Conservation (phyloP, 1,140 invertebrate species). For the Bombus huntii region DNA sequence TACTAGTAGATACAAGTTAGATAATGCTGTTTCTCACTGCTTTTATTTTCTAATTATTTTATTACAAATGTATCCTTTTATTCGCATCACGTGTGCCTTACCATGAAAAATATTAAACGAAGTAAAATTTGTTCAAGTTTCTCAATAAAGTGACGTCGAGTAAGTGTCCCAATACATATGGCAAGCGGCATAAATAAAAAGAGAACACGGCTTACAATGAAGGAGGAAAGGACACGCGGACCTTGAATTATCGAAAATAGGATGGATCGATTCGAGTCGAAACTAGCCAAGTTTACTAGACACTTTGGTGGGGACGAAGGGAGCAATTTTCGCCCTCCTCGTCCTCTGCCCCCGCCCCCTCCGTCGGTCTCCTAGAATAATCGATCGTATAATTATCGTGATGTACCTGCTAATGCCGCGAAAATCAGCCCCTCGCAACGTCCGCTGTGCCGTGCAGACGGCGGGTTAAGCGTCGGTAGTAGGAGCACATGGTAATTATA, state of each 20-base stretch:
- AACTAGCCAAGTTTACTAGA: slow-evolving; percentile 63
- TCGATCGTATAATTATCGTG: slow-evolving; percentile 78
- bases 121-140: too few relatives aligned
- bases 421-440: slow-evolving; percentile 77
- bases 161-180: too few relatives aligned
- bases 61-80: too few relatives aligned
- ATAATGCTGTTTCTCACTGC: too few relatives aligned
- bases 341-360: slow-evolving; percentile 20
- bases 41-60: too few relatives aligned
- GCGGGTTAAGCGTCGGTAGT: slow-evolving; percentile 76
- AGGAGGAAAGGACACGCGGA: slow-evolving; percentile 24
- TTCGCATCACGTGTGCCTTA: too few relatives aligned
- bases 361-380: slow-evolving; percentile 71
- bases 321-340: slow-evolving; percentile 64
- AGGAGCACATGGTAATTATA: slow-evolving; percentile 82
- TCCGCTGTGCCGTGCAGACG: slow-evolving; percentile 72
- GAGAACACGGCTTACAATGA: not conserved
- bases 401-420: slow-evolving; percentile 76
- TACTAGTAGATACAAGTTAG: too few relatives aligned
- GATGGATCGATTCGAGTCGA: slow-evolving; percentile 67
- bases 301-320: slow-evolving; percentile 36
- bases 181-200: too few relatives aligned
- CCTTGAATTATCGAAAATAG: slow-evolving; percentile 72
- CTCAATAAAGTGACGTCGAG: too few relatives aligned
- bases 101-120: too few relatives aligned